These are phyloP conservation scores for Zaprionus obscuricornis DNA, from an alignment of 2,888 invertebrate species.

Conservation along the genomic window DNA sequence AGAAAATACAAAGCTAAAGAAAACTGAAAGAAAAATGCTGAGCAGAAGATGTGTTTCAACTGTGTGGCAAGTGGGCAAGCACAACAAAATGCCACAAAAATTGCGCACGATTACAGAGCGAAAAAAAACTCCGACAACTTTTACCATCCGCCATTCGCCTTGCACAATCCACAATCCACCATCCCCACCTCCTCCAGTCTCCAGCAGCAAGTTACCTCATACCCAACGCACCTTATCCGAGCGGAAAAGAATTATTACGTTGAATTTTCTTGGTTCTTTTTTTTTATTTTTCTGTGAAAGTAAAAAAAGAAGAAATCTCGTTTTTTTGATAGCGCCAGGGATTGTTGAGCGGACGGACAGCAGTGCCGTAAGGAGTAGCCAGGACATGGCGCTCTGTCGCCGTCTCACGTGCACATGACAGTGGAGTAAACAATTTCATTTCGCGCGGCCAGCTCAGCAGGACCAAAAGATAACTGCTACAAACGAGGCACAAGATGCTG, in stretches of 20 bases:
- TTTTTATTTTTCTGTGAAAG: constrained; percentile 22
- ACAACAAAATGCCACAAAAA: constrained; percentile 50
- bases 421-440: constrained; percentile 78
- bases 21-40: constrained; percentile 32
- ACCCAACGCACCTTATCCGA: constrained; percentile 63
- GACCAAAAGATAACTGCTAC: constrained; percentile 71
- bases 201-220: background rate
- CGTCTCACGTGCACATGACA: constrained; percentile 75
- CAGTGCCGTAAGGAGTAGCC: constrained; percentile 47
- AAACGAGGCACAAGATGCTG: constrained; percentile 76
- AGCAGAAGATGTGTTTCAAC: constrained; percentile 49
- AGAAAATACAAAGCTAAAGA: constrained; percentile 27
- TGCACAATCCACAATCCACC: background rate
- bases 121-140: constrained; percentile 33
- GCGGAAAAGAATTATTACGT: constrained; percentile 81
- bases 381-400: constrained; percentile 50
- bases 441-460: constrained; percentile 65
- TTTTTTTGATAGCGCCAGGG: constrained; percentile 69
- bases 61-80: constrained; percentile 38
- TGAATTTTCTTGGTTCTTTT: constrained; percentile 59
- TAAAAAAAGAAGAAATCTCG: constrained; percentile 51
- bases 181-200: background rate
- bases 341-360: constrained; percentile 21
- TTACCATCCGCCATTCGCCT: constrained; percentile 15
- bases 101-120: constrained; percentile 65